Percentiles rank a stretch among this genome's conserved stretches.
Conservation (phyloP, 2,888 invertebrate species). For the Xylota sylvarum region DNA sequence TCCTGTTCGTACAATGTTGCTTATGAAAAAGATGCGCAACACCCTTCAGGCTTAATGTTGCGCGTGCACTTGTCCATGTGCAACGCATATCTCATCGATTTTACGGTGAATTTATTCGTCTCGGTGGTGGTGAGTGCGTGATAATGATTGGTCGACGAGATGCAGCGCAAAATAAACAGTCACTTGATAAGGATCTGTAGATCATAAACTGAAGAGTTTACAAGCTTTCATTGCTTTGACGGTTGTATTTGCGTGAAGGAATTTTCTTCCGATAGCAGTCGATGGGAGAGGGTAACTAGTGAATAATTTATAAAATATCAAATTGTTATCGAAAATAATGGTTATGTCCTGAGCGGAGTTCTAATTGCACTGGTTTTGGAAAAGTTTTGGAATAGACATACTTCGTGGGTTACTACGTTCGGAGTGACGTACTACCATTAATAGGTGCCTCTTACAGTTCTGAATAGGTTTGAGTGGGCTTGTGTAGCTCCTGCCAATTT, state of each 20-base stretch:
- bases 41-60: slow-evolving; percentile 14
- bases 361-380: too few species aligned
- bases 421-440: too few species aligned
- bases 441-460: too few species aligned
- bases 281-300: too few species aligned
- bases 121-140: slow-evolving; percentile 50
- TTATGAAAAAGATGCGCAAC: slow-evolving; percentile 40
- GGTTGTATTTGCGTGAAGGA: slow-evolving; percentile 17
- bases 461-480: too few species aligned
- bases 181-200: slow-evolving; percentile 56
- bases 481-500: too few species aligned
- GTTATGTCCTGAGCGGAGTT: too few species aligned
- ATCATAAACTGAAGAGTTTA: slow-evolving; percentile 60
- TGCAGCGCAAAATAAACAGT: slow-evolving; percentile 26
- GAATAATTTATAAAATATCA: too few species aligned
- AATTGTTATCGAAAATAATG: too few species aligned
- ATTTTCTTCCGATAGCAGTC: slow-evolving; percentile 1
- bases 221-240: slow-evolving; percentile 32
- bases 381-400: too few species aligned
- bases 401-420: too few species aligned
- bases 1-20: slow-evolving; percentile 9
- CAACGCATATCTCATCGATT: slow-evolving; percentile 60
- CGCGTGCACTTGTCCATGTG: slow-evolving; percentile 57
- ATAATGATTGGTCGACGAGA: slow-evolving; percentile 60
- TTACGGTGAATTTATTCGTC: slow-evolving; percentile 52